Conservation (phyloP, 1,140 invertebrate genomes). For the Zaprionus gabonicus region DNA sequence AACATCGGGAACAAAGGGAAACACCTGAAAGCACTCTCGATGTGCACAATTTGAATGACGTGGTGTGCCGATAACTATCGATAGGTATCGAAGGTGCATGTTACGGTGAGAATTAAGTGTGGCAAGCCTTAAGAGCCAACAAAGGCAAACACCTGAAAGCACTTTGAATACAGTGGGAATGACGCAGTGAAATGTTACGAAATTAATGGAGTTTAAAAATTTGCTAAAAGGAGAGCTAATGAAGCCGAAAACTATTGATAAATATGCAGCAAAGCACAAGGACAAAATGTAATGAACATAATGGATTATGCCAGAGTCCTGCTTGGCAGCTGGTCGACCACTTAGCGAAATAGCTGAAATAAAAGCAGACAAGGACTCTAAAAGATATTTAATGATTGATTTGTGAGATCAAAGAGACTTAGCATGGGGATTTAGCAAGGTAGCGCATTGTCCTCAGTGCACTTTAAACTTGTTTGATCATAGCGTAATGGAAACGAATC, state of each 20-base stretch:
- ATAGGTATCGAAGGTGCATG: not conserved
- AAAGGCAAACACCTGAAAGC: not conserved
- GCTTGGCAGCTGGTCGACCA: too few species aligned
- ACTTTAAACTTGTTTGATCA: not conserved
- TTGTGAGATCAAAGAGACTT: not conserved
- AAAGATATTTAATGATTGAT: not conserved
- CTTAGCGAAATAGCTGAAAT: not conserved
- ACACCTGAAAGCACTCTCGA: not conserved
- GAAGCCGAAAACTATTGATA: too few species aligned
- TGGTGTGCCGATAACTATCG: not conserved
- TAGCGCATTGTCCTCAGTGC: too few species aligned
- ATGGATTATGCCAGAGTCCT: too few species aligned
- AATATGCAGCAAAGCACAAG: too few species aligned
- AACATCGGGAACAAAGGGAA: not conserved
- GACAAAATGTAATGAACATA: too few species aligned
- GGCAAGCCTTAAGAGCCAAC: not conserved
- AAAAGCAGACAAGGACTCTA: not conserved
- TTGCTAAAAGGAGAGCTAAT: too few species aligned
- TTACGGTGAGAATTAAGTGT: not conserved
- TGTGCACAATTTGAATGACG: constrained; percentile 2
- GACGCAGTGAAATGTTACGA: too few species aligned
- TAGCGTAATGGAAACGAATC: not conserved
- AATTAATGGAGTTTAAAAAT: too few species aligned
- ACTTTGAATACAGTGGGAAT: too few species aligned
- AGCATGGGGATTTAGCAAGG: not conserved